Conservation (phyloP, 2,797 vertebrate species). For the Hirundo rustica region DNA sequence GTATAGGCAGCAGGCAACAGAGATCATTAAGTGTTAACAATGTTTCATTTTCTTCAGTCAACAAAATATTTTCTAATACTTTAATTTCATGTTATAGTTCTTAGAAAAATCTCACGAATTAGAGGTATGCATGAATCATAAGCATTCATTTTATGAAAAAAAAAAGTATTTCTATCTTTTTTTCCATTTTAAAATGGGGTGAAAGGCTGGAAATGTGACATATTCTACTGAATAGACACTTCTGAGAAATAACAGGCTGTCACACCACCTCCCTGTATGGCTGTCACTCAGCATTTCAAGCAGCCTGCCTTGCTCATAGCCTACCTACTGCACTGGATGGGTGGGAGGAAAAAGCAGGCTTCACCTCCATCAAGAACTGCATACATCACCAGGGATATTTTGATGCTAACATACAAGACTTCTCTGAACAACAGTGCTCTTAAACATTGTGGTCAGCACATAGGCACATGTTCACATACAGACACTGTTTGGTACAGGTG, state of each 20-base stretch:
- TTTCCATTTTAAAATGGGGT: not conserved
- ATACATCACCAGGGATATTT: not conserved
- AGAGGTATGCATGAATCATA: not conserved
- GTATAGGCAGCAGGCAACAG: not conserved
- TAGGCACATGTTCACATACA: accelerated
- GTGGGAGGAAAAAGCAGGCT: slow-evolving; percentile 4
- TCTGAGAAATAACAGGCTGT: slow-evolving; percentile 49
- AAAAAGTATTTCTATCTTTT: not conserved
- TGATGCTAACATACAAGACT: not conserved
- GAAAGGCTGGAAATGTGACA: slow-evolving; percentile 35
- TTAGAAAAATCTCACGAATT: not conserved
- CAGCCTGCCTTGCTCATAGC: slow-evolving; percentile 2
- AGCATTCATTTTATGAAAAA: not conserved
- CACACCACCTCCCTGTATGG: slow-evolving; percentile 4
- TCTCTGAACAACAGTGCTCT: not conserved
- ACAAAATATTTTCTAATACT: not conserved
- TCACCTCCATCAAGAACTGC: not conserved
- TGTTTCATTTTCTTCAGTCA: not conserved
- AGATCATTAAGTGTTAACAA: not conserved
- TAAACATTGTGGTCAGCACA: not conserved
- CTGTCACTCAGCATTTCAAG: slow-evolving; percentile 24
- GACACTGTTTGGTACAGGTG: not conserved
- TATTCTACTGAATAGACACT: slow-evolving; percentile 7
- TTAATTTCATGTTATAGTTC: not conserved
- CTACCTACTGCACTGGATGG: not conserved